Conservation (phyloP, 2,797 vertebrate species). For the Babyrousa celebensis region DNA sequence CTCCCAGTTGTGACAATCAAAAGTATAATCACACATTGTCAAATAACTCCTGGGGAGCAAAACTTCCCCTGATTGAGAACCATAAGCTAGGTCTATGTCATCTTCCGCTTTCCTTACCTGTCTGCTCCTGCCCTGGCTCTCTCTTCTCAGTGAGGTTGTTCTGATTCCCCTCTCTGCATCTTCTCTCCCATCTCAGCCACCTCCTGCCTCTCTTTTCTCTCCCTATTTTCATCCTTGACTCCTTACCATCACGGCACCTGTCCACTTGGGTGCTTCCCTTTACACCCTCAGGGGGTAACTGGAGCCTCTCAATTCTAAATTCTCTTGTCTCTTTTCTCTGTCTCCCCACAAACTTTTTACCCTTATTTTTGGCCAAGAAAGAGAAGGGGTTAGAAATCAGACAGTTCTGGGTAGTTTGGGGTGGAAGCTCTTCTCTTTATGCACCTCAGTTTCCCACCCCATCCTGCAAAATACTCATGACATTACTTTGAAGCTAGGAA, state of each 20-base stretch:
- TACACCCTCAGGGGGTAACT: accelerated
- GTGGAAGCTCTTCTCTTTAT: not conserved
- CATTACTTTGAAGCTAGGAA: not conserved
- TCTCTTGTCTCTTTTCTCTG: not conserved
- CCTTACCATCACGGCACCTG: not conserved
- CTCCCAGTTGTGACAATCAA: not conserved
- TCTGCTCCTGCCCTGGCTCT: not conserved
- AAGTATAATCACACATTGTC: not conserved
- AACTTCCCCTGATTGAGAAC: not conserved
- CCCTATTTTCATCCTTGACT: not conserved
- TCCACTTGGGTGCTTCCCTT: not conserved
- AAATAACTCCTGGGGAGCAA: not conserved
- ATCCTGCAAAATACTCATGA: not conserved
- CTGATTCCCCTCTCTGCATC: not conserved
- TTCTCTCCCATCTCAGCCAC: not conserved
- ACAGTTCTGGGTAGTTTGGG: not conserved
- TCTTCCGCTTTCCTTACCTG: too few relatives aligned
- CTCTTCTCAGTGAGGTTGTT: not conserved
- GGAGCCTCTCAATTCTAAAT: not conserved
- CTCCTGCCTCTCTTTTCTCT: not conserved
- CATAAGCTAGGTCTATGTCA: not conserved
- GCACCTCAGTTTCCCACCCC: not conserved
- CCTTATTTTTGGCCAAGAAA: not conserved
- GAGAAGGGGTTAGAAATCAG: not conserved
- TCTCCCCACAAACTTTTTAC: not conserved